Conservation (phyloP, 2,797 vertebrate species). For the Perodicticus potto region DNA sequence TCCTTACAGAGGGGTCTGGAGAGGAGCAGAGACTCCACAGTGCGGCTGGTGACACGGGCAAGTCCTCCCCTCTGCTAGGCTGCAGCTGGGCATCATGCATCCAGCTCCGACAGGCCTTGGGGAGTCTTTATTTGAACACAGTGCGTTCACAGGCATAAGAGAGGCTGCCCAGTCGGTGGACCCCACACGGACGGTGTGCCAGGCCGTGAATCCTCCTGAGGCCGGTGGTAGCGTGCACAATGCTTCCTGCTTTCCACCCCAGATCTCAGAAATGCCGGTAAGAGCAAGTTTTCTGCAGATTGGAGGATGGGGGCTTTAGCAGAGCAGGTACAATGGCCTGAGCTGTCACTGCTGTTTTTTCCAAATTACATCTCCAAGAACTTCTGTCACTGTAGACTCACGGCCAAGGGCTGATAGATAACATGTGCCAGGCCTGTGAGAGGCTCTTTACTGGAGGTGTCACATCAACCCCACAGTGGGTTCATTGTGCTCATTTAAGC, state of each 20-base stretch:
- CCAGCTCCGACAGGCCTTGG: background rate
- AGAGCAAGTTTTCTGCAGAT: background rate
- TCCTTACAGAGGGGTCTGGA: background rate
- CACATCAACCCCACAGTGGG: rapidly evolving
- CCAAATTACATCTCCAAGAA: background rate
- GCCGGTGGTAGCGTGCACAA: rapidly evolving
- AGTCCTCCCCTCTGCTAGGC: background rate
- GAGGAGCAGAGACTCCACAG: rapidly evolving
- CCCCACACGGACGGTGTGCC: rapidly evolving
- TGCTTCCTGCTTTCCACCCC: background rate
- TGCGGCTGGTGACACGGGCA: background rate
- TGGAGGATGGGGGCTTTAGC: rapidly evolving
- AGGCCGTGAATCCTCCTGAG: background rate
- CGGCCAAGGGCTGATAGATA: background rate
- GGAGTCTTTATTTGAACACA: rapidly evolving
- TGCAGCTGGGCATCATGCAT: background rate
- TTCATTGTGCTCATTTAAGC: background rate
- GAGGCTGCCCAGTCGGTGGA: rapidly evolving
- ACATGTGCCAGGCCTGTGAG: rapidly evolving
- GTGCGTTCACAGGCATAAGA: too few relatives aligned
- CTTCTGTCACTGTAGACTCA: background rate
- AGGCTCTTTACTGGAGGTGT: background rate
- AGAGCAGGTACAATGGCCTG: too few relatives aligned
- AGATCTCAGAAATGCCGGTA: background rate
- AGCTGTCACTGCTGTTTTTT: background rate